Base-by-base conservation (phyloP, 2,888 invertebrate species). In the Plusia festucae region DNA sequence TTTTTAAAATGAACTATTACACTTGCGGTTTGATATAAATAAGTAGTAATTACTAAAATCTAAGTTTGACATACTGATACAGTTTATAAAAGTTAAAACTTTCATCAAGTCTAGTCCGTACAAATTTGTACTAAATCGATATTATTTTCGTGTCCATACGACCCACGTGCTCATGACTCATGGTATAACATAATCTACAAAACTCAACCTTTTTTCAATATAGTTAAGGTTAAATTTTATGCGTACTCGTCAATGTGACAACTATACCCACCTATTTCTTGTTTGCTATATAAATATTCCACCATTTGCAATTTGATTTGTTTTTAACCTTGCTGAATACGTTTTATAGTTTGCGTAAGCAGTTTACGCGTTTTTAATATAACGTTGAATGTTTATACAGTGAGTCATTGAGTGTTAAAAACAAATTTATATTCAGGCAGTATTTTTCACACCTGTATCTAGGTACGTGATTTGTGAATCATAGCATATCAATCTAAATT, bases 101-200 rank as follows among this genome's bases (percentile, higher is more conserved):
- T 68, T 61, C 72, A 74, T 82, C 78, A 77, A 73, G 66, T 77
- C 73, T 80, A 81, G 73, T 83, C 76, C 76, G 85, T 85, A 85
- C 82, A 82, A 71, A 82, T 87, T 83, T 82, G 83, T 88, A 86
- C 85, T 83, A 82, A 85, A 91, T 90, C 89, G 86, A 90, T 91
- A 88, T 75, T 83, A 81, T 87, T 87, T 87, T 87, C 90, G 88
- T 91, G 89, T 87, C 90, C 82, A 82, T 80, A 78, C 83, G 76
- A 76, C 88, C 84, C 76, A 85, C 86, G 75, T 78, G 73, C 63
- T 60, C 68, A 75, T 93, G 89, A 91, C 81, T 92, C 92, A 92
- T 82, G 70, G 64, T 56, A 61, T 70, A 77, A 84, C 76, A 78
- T 74, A 74, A 63, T 55, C 60, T 58, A 68, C 70, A 75, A 85